These are phyloP conservation scores for Ancistrus triradiatus DNA, from an alignment of 2,113 vertebrate genomes.

Conservation along the genomic window DNA sequence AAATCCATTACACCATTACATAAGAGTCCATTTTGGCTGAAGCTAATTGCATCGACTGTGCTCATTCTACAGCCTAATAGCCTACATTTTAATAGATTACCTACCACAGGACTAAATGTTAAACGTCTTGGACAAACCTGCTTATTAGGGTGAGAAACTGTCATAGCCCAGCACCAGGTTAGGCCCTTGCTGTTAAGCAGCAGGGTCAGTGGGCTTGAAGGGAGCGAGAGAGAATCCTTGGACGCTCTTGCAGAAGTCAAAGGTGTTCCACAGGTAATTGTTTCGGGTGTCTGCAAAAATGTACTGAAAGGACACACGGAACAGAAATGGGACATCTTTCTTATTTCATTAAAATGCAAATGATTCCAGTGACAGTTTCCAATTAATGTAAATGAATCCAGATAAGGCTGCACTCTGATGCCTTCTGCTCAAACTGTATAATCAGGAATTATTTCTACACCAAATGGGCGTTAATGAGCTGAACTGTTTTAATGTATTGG, in stretches of 20 bases:
- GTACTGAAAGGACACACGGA: slow-evolving; percentile 69
- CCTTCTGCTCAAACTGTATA: too few species aligned
- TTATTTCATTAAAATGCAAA: too few species aligned
- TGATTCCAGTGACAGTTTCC: too few species aligned
- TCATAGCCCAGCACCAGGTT: slow-evolving; percentile 88
- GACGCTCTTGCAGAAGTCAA: slow-evolving; percentile 84
- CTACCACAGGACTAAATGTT: neutral
- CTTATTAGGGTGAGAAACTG: slow-evolving; percentile 87
- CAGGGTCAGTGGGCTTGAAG: slow-evolving; percentile 87
- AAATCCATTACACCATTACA: too few species aligned
- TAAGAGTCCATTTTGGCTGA: too few species aligned
- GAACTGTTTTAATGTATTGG: too few species aligned
- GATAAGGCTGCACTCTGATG: too few species aligned
- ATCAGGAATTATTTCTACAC: too few species aligned
- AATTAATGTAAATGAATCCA: too few species aligned
- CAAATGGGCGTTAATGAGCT: too few species aligned
- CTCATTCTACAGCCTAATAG: too few species aligned
- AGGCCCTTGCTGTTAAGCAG: slow-evolving; percentile 81
- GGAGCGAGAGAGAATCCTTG: slow-evolving; percentile 84
- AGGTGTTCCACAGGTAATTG: slow-evolving; percentile 89
- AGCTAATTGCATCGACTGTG: too few species aligned
- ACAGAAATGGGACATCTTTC: neutral
- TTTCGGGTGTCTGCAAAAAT: slow-evolving; percentile 86
- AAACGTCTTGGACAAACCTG: slow-evolving; percentile 68
- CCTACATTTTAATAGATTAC: neutral